Percentiles rank a stretch among this genome's conserved stretches.
phyloP scores from a whole-genome alignment of 2,888 invertebrate species.

The Orgyia antiqua region DNA sequence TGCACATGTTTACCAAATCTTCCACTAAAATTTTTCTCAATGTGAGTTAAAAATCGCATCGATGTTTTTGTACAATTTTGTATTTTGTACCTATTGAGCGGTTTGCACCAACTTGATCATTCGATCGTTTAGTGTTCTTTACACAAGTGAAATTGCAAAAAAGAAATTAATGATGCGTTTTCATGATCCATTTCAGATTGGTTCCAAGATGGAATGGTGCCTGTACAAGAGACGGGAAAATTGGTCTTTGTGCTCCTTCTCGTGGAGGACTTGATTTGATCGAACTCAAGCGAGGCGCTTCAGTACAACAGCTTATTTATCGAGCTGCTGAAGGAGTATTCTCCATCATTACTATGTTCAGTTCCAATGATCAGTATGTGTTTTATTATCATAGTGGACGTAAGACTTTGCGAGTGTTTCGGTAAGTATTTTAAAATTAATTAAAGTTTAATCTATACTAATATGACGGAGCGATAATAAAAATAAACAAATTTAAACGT shows the following conservation, averaged over 20 bases:
- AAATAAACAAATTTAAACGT: no score
- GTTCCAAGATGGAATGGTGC: slow-evolving; percentile 96
- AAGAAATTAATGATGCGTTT: neutral
- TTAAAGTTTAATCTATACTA: no score
- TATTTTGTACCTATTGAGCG: no score
- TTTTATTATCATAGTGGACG: slow-evolving; percentile 97
- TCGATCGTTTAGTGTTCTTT: no score
- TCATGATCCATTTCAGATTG: slow-evolving; percentile 52
- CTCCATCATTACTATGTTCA: slow-evolving; percentile 96
- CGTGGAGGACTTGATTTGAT: slow-evolving; percentile 95
- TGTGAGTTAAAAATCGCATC: no score
- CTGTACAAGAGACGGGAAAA: slow-evolving; percentile 91
- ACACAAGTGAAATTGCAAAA: no score
- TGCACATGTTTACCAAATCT: no score
- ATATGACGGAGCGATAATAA: no score
- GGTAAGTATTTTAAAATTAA: slow-evolving; percentile 77
- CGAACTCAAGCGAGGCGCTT: slow-evolving; percentile 93
- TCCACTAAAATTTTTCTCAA: no score
- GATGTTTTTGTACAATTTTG: no score
- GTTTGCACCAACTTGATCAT: no score
- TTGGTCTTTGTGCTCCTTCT: slow-evolving; percentile 94
- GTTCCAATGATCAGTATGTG: slow-evolving; percentile 95
- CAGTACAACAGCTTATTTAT: slow-evolving; percentile 93
- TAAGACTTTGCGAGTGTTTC: slow-evolving; percentile 95
- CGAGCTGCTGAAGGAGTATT: slow-evolving; percentile 98